These are phyloP conservation scores for Anas platyrhynchos DNA, from an alignment of 2,113 vertebrate species.

Conservation along the genomic window DNA sequence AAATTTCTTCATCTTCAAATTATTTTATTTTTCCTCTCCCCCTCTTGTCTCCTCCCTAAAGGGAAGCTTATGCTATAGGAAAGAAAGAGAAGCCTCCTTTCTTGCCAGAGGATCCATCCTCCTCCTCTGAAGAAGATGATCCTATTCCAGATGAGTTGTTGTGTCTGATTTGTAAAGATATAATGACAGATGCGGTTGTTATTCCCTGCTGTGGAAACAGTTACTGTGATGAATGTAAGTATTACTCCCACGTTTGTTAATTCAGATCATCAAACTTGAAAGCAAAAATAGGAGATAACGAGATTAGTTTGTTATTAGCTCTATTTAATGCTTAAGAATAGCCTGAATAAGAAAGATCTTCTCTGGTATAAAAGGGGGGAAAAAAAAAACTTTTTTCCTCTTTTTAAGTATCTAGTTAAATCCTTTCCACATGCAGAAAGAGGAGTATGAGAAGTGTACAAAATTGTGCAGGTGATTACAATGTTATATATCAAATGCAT, in stretches of 20 bases:
- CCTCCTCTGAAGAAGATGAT: slow-evolving; percentile 86
- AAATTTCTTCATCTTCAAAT: background rate
- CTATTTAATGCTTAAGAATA: background rate
- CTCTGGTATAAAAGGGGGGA: background rate
- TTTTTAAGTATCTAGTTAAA: background rate
- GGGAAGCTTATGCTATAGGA: slow-evolving; percentile 93
- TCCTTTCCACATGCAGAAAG: background rate
- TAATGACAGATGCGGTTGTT: slow-evolving; percentile 94
- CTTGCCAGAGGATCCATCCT: slow-evolving; percentile 82
- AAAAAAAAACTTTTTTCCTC: background rate
- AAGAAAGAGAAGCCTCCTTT: slow-evolving; percentile 98
- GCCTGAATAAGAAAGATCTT: background rate
- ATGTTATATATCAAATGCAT: accelerated
- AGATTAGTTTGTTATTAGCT: background rate
- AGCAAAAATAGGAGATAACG: background rate
- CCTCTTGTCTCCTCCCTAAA: slow-evolving; percentile 7
- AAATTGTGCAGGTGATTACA: background rate
- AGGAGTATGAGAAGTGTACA: background rate
- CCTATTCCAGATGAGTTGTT: slow-evolving; percentile 91
- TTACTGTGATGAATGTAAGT: slow-evolving; percentile 98
- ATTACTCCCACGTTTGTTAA: background rate
- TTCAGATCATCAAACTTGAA: background rate
- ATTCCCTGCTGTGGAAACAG: slow-evolving; percentile 99
- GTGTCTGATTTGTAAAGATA: slow-evolving; percentile 94
- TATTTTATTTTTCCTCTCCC: slow-evolving; percentile 7